phyloP scores from a whole-genome alignment of 2,888 invertebrate genomes.

The Drosophila incognita region DNA sequence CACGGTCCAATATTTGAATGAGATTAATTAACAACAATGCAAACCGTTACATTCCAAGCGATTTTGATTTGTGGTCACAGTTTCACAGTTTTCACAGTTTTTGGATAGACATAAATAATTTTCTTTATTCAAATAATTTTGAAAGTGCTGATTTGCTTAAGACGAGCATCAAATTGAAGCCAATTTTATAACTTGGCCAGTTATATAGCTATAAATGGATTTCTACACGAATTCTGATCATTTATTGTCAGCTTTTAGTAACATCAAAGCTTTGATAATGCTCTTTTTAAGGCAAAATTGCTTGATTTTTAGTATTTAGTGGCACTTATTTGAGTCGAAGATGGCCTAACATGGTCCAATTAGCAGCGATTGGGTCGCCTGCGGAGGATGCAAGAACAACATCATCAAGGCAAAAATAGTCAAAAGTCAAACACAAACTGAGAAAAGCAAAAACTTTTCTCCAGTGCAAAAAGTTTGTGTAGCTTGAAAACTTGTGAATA shows the following conservation, averaged over 20 bases:
- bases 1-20: slow-evolving; percentile 64
- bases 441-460: slow-evolving; percentile 24
- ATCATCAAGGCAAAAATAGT: slow-evolving; percentile 55
- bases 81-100: slow-evolving; percentile 9
- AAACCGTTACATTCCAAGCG: slow-evolving; percentile 41
- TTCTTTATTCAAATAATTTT: not conserved
- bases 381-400: slow-evolving; percentile 45
- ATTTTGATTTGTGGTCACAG: slow-evolving; percentile 19
- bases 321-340: slow-evolving; percentile 28
- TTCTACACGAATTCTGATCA: not conserved
- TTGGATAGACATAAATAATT: not conserved
- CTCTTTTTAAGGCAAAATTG: not conserved
- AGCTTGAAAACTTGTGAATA: slow-evolving; percentile 60
- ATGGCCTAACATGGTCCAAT: slow-evolving; percentile 44
- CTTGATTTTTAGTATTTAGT: slow-evolving; percentile 23
- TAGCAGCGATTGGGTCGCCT: slow-evolving; percentile 56
- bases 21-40: slow-evolving; percentile 64
- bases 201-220: not conserved
- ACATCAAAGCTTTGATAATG: not conserved
- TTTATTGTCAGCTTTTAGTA: not conserved
- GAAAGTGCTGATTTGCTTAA: not conserved
- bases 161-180: not conserved
- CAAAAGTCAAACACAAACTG: slow-evolving; percentile 49
- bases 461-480: slow-evolving; percentile 39
- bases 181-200: no score